These are phyloP conservation scores for Stramonita haemastoma DNA, from an alignment of 2,888 invertebrate species.

Conservation along the genomic window DNA sequence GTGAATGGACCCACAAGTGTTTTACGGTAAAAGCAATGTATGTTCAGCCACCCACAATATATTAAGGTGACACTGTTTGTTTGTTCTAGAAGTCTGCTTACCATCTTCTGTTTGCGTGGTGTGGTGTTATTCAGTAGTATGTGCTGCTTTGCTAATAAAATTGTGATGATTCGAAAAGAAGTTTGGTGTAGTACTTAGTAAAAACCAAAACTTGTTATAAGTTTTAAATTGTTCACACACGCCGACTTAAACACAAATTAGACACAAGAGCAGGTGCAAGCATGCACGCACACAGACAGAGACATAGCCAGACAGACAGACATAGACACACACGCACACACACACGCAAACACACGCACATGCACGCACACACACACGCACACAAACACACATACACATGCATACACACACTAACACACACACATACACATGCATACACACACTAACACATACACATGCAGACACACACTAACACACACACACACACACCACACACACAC, in stretches of 20 bases:
- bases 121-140: not conserved
- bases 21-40: too few relatives aligned
- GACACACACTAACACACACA: not conserved
- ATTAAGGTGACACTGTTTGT: not conserved
- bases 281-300: too few relatives aligned
- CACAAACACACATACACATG: too few relatives aligned
- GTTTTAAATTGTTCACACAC: not conserved
- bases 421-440: not conserved
- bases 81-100: not conserved
- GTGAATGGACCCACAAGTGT: too few relatives aligned
- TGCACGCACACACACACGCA: too few relatives aligned
- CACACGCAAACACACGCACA: not conserved
- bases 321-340: too few relatives aligned
- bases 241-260: too few relatives aligned
- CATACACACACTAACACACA: not conserved
- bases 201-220: not conserved
- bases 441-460: not conserved
- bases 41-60: not conserved
- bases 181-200: not conserved
- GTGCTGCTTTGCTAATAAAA: not conserved
- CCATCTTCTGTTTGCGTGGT: too few relatives aligned
- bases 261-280: too few relatives aligned
- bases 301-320: too few relatives aligned
- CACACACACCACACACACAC: not conserved
- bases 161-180: not conserved